Base-by-base conservation (phyloP, 2,888 invertebrate genomes). In the Rhaphigaster nebulosa region DNA sequence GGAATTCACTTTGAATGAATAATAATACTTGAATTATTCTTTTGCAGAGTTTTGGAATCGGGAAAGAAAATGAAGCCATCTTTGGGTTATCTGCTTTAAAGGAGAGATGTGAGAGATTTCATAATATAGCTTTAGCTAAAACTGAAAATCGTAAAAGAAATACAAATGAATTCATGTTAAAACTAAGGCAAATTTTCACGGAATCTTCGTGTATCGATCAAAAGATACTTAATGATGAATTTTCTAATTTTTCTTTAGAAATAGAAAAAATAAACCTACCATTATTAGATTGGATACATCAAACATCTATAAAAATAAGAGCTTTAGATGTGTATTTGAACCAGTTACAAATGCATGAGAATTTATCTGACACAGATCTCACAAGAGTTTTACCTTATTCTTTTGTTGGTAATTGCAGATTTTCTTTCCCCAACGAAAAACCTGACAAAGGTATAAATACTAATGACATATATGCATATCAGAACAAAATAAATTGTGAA, bases 391-490 rank as follows among this genome's bases (percentile, higher is more conserved):
- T 65, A 34, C 29, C 3, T 23, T 15, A 65, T 29, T 76, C 38
- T 6, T 76, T 38, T 20, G 2, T 38, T 18, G 38, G 8, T 76
- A 38, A 76, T 38, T 76, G 70, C 23, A 76, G 10, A 23, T 10
- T 15, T 15, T 15, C 65, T 1, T 29, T 38, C 8, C 29, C 8
- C 0, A 10, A 34, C 15, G 20, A 38, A 38, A 34, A 38, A 76
- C 34, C 34, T 20, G 23, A 38, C 38, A 18, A 20, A 38, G 23
- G 1, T 38, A 38, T 76, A 34, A 38, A 76, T 8, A 76, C 70
- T 38, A 76, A 76, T 76, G 70, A 76, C 38, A 76, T 76, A 20
- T 76, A 76, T 76, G 20, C 15, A 76, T 38, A 76, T 76, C 70
- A 76, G 23, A 34, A 23, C 34, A 34, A 38, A 38, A 23, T 6